Base-by-base conservation (phyloP, 2,888 invertebrate genomes). In the Malthinus flaveolus region DNA sequence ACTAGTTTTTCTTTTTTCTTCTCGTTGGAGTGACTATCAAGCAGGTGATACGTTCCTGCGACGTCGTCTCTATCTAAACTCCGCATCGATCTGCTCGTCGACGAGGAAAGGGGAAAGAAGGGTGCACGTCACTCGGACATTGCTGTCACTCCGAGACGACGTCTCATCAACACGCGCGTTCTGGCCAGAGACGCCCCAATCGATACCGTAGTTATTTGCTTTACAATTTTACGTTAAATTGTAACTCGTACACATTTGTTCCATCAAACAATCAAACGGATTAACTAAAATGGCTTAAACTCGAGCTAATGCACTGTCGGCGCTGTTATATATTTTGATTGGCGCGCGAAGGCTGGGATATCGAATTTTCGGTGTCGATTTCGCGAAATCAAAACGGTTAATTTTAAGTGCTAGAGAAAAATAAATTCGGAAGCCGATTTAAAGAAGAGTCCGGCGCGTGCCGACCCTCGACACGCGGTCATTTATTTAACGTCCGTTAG, bases 391-490 rank as follows among this genome's bases (percentile, higher is more conserved):
- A 15, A 42, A 42, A 23, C 15, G 23, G 39, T 42, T 42, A 32
- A 56, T 42, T 42, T 49, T 56, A 45, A 34, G 35, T 4, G 56
- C 33, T 23, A 35, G 56, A 50, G 57, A 54, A 44, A 58, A 55
- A 60, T 56, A 55, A 62, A 64, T 61, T 60, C 60, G 56, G 64
- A 60, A 66, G 64, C 63, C 50, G 62, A 64, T 63, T 49, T 59
- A 58, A 59, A 54, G 58, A 50, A 33, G 54, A 64, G 57, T 64
- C 65, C 61, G 64, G 65, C 72, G 70, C 74, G 72, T 72, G 73
- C 71, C 70, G 71, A 71, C 74, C 74, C 73, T 71, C 72, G 74
- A 74, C 74, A 73, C 71, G 66, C 67, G 69, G 67, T 71, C 73
- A 74, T 74, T 74, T 74, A 73, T 74, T 71, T 66, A 63, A 61